Base-by-base conservation (phyloP, 2,888 invertebrate species). In the Andrena chrysosceles region DNA sequence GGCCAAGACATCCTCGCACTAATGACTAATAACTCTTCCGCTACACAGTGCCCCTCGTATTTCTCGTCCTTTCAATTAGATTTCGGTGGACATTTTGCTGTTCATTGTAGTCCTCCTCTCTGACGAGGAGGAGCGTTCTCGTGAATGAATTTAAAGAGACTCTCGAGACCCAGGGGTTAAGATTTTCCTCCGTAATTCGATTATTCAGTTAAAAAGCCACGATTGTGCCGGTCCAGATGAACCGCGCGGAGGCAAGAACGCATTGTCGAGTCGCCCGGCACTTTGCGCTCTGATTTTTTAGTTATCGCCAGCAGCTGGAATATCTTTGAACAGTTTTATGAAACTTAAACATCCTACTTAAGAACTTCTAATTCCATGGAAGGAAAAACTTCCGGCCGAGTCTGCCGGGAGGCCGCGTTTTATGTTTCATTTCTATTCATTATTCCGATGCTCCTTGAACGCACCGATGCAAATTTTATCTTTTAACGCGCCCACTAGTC, bases 361-460 rank as follows among this genome's bases (percentile, higher is more conserved):
- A 67, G 70, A 80, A 80, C 66, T 80, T 80, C 70, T 80, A 80
- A 80, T 80, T 80, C 70, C 71, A 80, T 80, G 80, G 80, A 71
- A 80, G 66, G 80, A 80, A 80, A 80, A 80, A 80, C 71, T 80
- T 71, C 2, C 26, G 20, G 1, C 20, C 13, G 23, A 64, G 68
- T 42, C 56, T 42, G 16, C 33, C 42, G 5, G 49, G 33, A 10
- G 16, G 31, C 59, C 23, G 35, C 69, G 71, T 80, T 80, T 80
- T 80, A 80, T 80, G 81, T 80, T 80, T 80, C 80, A 80, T 80
- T 80, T 80, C 80, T 66, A 80, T 80, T 80, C 80, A 80, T 80
- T 80, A 80, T 80, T 80, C 81, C 64, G 20, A 80, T 80, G 71
- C 80, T 52, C 62, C 49, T 80, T 71, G 52, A 52, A 62, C 71